Conservation (phyloP, 1,140 invertebrate genomes). For the Drosophila saltans region DNA sequence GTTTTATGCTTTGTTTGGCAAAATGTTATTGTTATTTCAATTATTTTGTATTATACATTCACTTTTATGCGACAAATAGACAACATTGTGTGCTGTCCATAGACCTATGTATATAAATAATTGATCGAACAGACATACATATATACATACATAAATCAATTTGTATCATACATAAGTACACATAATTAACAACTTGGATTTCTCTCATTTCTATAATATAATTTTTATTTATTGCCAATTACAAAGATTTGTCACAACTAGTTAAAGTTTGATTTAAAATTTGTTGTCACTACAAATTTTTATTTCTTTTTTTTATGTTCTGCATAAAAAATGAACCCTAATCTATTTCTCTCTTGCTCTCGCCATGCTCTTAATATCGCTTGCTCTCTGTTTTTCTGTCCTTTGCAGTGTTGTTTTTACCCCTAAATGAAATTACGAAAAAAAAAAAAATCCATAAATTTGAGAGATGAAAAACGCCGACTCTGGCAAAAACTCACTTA, state of each 20-base stretch:
- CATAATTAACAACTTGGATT: not conserved
- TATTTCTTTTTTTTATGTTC: slow-evolving; percentile 50
- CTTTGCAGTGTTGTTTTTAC: slow-evolving; percentile 41
- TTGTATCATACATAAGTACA: not conserved
- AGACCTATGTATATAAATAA: not conserved
- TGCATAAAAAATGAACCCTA: slow-evolving; percentile 28
- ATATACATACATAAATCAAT: not conserved
- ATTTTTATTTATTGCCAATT: not conserved
- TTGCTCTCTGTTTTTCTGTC: not conserved
- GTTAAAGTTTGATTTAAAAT: slow-evolving; percentile 5
- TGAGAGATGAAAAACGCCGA: slow-evolving; percentile 77
- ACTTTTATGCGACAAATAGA: slow-evolving; percentile 33
- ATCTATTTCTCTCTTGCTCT: slow-evolving; percentile 6
- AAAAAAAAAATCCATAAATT: slow-evolving; percentile 73
- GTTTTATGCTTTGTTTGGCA: slow-evolving; percentile 80
- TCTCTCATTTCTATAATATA: not conserved
- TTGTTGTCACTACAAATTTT: slow-evolving; percentile 51
- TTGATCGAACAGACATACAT: slow-evolving; percentile 1
- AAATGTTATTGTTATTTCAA: slow-evolving; percentile 79
- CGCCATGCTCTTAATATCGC: not conserved
- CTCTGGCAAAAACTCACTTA: slow-evolving; percentile 62
- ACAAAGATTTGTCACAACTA: not conserved
- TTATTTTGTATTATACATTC: slow-evolving; percentile 76
- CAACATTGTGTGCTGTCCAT: not conserved
- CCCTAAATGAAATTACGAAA: slow-evolving; percentile 56